Evolutionary conservation across 2,113 vertebrate genomes (phyloP), one percentile per base, ranked within the genome.

Genomic region (Serinus canaria): DNA sequence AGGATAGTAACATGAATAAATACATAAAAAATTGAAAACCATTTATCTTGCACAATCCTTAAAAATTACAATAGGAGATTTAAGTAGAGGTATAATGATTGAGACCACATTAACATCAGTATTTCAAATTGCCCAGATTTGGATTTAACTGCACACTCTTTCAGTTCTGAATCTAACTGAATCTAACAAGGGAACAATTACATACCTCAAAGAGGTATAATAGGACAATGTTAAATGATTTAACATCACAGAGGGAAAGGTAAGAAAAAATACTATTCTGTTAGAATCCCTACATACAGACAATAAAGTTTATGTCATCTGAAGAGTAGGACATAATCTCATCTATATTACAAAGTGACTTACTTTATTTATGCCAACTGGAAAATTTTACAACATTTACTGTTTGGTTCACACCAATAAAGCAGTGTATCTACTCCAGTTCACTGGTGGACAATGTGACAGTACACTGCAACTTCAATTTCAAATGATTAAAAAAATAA

Each of bases 71-170:
- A 35, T 21, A 80, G 53, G 35, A 79, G 30, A 92, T 73, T 80
- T 87, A 91, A 89, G 64, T 47, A 87, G 68, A 90, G 24, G 22
- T 44, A 74, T 84, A 91, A 68, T 76, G 70, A 78, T 39, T 76
- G 67, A 94, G 70, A 89, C 23, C 35, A 83, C 50, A 83, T 86
- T 88, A 93, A 92, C 56, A 83, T 44, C 85, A 78, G 68, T 50
- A 44, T 84, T 84, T 83, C 73, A 94, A 75, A 95, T 62, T 87
- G 64, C 56, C 55, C 47, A 64, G 83, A 83, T 92, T 66, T 92
- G 67, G 67, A 92, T 91, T 80, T 74, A 94, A 95, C 62, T 50
- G 33, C 58, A 76, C 46, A 64, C 25, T 68, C 83, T 52, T 81
- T 39, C n/a, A 74, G 30, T 50, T 93, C 59, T 89, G 37, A 92